Evolutionary conservation across 2,113 vertebrate species (phyloP).

Genomic region (Echinops telfairi): DNA sequence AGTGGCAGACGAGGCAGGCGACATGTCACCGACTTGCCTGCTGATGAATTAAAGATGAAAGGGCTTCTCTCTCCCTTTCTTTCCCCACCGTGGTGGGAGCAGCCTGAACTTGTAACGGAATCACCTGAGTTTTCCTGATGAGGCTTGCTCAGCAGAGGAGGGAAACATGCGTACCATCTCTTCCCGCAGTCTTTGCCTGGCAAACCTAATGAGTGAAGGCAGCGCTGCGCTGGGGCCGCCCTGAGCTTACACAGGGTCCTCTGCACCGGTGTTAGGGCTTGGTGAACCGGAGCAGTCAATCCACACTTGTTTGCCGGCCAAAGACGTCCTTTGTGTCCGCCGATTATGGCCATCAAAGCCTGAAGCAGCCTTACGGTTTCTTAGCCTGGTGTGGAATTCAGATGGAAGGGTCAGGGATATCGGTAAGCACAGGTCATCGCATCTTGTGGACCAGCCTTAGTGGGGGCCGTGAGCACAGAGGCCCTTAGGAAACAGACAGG

Average conservation of each 20-base stretch:
- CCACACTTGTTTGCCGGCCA: constrained; percentile 51
- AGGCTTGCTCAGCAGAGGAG: constrained; percentile 65
- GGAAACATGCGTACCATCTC: neutral
- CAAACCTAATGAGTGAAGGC: constrained; percentile 49
- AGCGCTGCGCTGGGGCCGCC: neutral
- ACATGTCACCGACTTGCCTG: constrained; percentile 43
- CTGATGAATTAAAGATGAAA: constrained; percentile 68
- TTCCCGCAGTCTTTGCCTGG: constrained; percentile 55
- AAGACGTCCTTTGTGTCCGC: neutral
- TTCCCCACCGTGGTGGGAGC: constrained; percentile 51
- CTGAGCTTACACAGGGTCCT: neutral
- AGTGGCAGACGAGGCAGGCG: constrained; percentile 9
- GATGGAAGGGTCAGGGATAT: constrained; percentile 55
- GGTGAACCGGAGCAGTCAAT: constrained; percentile 55
- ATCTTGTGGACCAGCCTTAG: neutral
- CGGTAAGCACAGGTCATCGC: neutral
- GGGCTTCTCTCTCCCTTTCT: neutral
- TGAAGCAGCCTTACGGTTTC: constrained; percentile 44
- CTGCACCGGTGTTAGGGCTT: neutral
- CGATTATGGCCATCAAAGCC: constrained; percentile 35
- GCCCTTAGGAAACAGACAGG: neutral
- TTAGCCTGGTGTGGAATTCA: neutral
- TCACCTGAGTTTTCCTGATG: constrained; percentile 62
- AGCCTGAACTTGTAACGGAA: constrained; percentile 51
- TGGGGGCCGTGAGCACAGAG: neutral